These are phyloP conservation scores for Myotis pilosus DNA, from an alignment of 2,797 vertebrate species.

Conservation along the genomic window DNA sequence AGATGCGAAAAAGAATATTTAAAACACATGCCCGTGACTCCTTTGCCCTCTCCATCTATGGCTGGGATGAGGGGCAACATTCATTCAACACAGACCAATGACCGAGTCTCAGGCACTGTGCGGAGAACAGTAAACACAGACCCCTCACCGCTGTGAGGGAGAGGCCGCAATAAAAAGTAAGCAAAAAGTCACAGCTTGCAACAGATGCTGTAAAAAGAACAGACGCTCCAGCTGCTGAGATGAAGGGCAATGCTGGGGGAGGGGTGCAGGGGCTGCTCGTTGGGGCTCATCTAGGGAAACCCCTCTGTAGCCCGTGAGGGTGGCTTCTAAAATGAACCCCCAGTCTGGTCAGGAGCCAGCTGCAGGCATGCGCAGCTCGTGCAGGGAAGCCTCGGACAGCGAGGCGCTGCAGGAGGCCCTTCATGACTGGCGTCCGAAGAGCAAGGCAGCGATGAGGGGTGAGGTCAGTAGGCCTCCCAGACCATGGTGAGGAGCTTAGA, in stretches of 20 bases:
- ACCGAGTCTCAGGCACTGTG: background rate
- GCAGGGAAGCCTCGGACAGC: background rate
- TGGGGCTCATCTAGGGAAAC: background rate
- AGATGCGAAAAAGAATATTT: background rate
- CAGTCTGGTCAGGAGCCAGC: background rate
- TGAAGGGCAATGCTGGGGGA: background rate
- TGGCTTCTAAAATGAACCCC: background rate
- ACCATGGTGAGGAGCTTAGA: background rate
- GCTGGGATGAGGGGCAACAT: background rate
- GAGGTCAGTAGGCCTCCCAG: background rate
- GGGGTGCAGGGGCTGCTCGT: rapidly evolving
- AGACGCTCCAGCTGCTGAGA: background rate
- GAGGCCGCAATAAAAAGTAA: background rate
- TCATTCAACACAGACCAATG: background rate
- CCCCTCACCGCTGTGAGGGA: background rate
- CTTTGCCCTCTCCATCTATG: background rate
- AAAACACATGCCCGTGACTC: background rate
- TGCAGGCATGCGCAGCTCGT: background rate
- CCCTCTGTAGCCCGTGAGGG: background rate
- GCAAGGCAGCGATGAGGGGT: background rate
- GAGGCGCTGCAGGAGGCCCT: background rate
- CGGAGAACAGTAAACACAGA: background rate
- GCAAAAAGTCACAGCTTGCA: background rate
- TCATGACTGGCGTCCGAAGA: background rate
- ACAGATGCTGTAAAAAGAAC: background rate